Evolutionary conservation across 2,113 vertebrate genomes (phyloP).

Genomic region (Myotis brandtii): DNA sequence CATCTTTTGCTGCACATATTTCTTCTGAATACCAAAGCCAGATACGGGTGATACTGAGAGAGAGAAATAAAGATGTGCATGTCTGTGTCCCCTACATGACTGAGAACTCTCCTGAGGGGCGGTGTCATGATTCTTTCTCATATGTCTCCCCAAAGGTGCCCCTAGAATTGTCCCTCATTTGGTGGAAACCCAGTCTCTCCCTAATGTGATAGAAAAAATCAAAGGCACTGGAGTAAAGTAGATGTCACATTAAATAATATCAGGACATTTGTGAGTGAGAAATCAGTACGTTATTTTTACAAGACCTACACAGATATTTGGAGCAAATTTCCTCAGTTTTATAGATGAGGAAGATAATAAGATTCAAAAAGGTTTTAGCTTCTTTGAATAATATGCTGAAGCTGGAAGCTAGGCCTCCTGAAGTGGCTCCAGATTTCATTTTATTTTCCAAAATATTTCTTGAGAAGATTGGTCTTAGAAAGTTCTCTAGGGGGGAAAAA

Average conservation of each 20-base stretch:
- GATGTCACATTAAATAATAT: constrained; percentile 6
- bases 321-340: constrained; percentile 35
- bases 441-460: background rate
- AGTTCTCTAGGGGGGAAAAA: background rate
- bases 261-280: background rate
- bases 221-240: background rate
- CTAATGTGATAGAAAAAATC: background rate
- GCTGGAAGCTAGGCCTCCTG: background rate
- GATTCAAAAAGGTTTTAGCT: background rate
- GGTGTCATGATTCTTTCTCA: background rate
- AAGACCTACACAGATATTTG: constrained; percentile 1
- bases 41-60: background rate
- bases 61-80: background rate
- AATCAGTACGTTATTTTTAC: constrained; percentile 27
- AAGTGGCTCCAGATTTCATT: constrained; percentile 16
- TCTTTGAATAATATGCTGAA: background rate
- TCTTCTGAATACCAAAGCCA: constrained; percentile 38
- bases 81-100: background rate
- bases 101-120: background rate
- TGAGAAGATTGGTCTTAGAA: background rate
- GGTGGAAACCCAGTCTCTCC: background rate
- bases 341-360: background rate
- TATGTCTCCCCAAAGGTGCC: background rate
- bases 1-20: constrained; percentile 24
- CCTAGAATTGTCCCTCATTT: background rate